phyloP scores from a whole-genome alignment of 64 coral and sea anemone genomes.

The Exaiptasia diaphana region DNA sequence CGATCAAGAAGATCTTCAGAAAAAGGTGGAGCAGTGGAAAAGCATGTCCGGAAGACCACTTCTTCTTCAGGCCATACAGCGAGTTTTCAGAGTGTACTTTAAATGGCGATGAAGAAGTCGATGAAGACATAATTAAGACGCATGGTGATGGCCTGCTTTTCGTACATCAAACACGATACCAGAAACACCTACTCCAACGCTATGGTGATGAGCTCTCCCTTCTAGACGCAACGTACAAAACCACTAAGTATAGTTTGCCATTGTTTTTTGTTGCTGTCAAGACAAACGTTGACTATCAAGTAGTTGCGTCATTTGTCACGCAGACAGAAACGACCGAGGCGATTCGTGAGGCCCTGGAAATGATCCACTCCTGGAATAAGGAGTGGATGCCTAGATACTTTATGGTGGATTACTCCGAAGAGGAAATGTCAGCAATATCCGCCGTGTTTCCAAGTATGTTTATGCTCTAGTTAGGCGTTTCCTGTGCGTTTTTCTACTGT shows the following conservation, averaged over 20 bases:
- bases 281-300: conserved; percentile 62
- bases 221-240: conserved; percentile 49
- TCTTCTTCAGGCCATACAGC: conserved; percentile 20
- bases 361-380: conserved; percentile 16
- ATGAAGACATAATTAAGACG: not conserved
- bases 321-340: conserved; percentile 27
- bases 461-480: too few relatives aligned
- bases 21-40: conserved; percentile 34
- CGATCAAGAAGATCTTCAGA: conserved; percentile 34
- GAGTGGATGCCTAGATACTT: conserved; percentile 50
- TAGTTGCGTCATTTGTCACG: conserved; percentile 50
- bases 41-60: conserved; percentile 10
- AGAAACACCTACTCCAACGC: not conserved
- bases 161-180: conserved; percentile 3
- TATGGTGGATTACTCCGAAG: conserved; percentile 47
- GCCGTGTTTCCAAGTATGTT: conserved; percentile 46
- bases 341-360: conserved; percentile 24
- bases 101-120: not conserved
- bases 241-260: conserved; percentile 33
- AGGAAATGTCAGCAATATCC: conserved; percentile 47
- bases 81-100: not conserved
- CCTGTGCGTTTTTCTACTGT: too few relatives aligned
- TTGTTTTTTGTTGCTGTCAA: conserved; percentile 46
- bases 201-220: conserved; percentile 26
- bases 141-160: not conserved